A percentile compares a stretch with the other conserved stretches of the same genome.
Conservation (phyloP, 1,140 invertebrate species). For the Drosophila eugracilis region DNA sequence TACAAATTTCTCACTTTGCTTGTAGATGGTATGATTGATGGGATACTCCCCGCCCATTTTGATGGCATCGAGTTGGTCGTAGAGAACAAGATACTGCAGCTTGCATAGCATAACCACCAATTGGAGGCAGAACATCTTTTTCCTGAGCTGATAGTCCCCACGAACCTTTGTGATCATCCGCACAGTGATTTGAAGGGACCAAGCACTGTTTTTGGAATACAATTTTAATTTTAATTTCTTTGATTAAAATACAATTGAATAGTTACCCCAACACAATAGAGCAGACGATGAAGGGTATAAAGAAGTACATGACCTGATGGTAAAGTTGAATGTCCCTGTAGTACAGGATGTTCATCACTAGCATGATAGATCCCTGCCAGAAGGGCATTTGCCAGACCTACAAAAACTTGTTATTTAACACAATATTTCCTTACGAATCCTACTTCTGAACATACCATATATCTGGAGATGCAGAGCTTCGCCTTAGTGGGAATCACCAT, state of each 20-base stretch:
- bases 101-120: slow-evolving; percentile 77
- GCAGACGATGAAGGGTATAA: slow-evolving; percentile 74
- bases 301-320: slow-evolving; percentile 63
- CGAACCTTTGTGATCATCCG: slow-evolving; percentile 69
- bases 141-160: slow-evolving; percentile 69
- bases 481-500: slow-evolving; percentile 66
- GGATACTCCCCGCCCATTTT: slow-evolving; percentile 74
- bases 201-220: slow-evolving; percentile 10
- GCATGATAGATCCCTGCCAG: slow-evolving; percentile 79
- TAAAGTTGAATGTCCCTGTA: slow-evolving; percentile 66
- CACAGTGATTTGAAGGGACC: slow-evolving; percentile 79
- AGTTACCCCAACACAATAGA: slow-evolving; percentile 66
- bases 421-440: background rate
- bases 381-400: slow-evolving; percentile 78
- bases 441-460: slow-evolving; percentile 37
- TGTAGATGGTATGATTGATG: slow-evolving; percentile 79
- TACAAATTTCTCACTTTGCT: slow-evolving; percentile 71
- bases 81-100: slow-evolving; percentile 72
- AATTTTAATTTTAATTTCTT: background rate
- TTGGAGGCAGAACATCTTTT: slow-evolving; percentile 82
- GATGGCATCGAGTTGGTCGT: slow-evolving; percentile 68
- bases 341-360: slow-evolving; percentile 77
- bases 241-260: background rate
- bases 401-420: too few relatives aligned
- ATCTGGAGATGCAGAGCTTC: slow-evolving; percentile 68